phyloP scores from a whole-genome alignment of 2,888 invertebrate species.

The Sarcophaga subvicina region DNA sequence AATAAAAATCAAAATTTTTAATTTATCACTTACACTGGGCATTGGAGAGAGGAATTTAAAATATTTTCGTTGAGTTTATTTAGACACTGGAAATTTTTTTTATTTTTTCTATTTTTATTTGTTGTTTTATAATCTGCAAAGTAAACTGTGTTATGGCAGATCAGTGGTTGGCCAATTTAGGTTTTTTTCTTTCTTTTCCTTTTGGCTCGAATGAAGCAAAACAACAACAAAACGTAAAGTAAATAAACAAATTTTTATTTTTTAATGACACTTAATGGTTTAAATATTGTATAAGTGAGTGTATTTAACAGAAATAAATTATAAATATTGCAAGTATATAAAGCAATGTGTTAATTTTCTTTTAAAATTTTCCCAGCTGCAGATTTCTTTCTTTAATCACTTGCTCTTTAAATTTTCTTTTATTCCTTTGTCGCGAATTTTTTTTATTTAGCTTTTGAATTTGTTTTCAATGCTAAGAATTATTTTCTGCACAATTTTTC shows the following conservation, averaged over 20 bases:
- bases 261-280: too few relatives aligned
- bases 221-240: too few relatives aligned
- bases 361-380: not conserved
- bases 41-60: too few relatives aligned
- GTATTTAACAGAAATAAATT: too few relatives aligned
- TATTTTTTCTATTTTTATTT: not conserved
- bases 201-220: too few relatives aligned
- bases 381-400: not conserved
- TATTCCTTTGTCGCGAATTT: not conserved
- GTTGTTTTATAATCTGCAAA: not conserved
- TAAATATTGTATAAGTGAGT: too few relatives aligned
- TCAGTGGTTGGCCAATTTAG: not conserved
- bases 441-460: slow-evolving; percentile 1
- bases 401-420: not conserved
- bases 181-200: not conserved
- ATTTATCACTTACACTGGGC: too few relatives aligned
- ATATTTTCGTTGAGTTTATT: too few relatives aligned
- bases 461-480: slow-evolving; percentile 39
- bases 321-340: not conserved
- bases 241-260: too few relatives aligned
- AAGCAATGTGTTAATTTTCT: not conserved
- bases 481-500: slow-evolving; percentile 53
- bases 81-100: not conserved
- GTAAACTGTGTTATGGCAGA: too few relatives aligned
- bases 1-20: too few relatives aligned